Evolutionary conservation across 2,113 vertebrate species (phyloP), one percentile per base, ranked within the genome.

Genomic region (Neolamprologus brichardi): DNA sequence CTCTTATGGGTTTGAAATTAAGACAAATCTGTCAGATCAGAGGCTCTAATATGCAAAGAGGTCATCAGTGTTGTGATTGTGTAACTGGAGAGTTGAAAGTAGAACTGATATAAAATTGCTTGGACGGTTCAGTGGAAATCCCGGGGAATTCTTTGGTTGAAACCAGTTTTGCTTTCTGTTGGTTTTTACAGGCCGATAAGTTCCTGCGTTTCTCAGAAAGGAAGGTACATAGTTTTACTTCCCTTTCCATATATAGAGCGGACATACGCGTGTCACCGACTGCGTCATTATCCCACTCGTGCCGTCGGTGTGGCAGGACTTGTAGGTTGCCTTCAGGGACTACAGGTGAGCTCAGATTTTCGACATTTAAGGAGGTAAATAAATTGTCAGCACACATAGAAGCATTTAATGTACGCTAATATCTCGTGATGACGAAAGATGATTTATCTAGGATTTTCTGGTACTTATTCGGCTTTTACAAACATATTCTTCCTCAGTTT

Each of bases 141-240:
- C 67, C 5, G 15, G 90, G 79, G 32, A 41, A n/a, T 91, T 15
- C 34, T 58, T 17, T n/a, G 2, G 2, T 5, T 6, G 1, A 4
- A 77, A 0, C 7, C 9, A 25, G 7, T 93, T 94, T 93, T 88
- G 34, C 79, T 94, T 94, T 93, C 92, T 84, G 53, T 87, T 90
- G 4, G 1, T 12, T 25, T 9, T 12, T 32, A 14, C 13, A 4
- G 20, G 1, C 17, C 2, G 10, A 77, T n/a, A 34, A 11, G 20
- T 56, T 82, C 10, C 7, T 9, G 11, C 7, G 3, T 18, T 1
- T 8, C 1, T 20, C 1, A 34, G 3, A 41, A 17, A 60, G 53
- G 72, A 75, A 79, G 28, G 3, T 10, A 72, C 23, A 2, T 28
- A 3, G 32, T 44, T 56, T 79, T 6, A 12, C 32, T 82, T 88